A percentile compares a stretch with the other conserved stretches of the same genome.
These are phyloP conservation scores for Hypsibius dujardini DNA, from an alignment of 1,140 invertebrate genomes.

Conservation along the genomic window DNA sequence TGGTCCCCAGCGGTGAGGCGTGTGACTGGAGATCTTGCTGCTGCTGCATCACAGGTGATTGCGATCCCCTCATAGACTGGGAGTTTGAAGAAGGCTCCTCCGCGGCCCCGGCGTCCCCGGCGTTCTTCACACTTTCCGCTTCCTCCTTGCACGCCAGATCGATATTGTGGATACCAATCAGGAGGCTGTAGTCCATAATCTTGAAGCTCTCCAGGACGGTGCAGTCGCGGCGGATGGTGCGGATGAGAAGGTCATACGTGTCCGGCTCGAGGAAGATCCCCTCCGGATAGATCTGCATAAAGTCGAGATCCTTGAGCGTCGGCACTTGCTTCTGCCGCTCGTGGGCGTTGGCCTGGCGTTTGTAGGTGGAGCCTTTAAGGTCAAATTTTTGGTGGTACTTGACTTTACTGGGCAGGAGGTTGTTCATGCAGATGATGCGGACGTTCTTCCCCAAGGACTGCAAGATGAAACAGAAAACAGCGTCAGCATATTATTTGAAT, in stretches of 20 bases:
- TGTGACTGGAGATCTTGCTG: too few species aligned
- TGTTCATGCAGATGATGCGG: slow-evolving; percentile 95
- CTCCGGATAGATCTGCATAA: slow-evolving; percentile 79
- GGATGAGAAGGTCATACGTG: slow-evolving; percentile 75
- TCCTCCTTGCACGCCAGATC: slow-evolving; percentile 68
- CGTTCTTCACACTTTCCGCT: slow-evolving; percentile 27
- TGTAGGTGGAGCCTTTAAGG: slow-evolving; percentile 95
- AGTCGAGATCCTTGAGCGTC: slow-evolving; percentile 92
- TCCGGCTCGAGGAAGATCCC: slow-evolving; percentile 84
- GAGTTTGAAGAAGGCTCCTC: too few species aligned
- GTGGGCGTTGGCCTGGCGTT: slow-evolving; percentile 68
- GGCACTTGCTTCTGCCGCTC: slow-evolving; percentile 74
- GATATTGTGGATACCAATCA: slow-evolving; percentile 84
- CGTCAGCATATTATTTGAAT: slow-evolving; percentile 17
- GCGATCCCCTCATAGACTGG: too few species aligned
- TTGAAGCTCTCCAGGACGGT: slow-evolving; percentile 91
- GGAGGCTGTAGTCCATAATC: slow-evolving; percentile 95
- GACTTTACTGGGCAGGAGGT: slow-evolving; percentile 86
- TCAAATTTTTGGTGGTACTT: slow-evolving; percentile 96
- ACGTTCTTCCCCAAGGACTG: slow-evolving; percentile 98
- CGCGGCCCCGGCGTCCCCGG: too few species aligned
- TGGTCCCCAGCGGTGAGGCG: too few species aligned
- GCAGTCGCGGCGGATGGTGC: slow-evolving; percentile 89
- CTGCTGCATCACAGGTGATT: too few species aligned
- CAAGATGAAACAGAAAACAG: slow-evolving; percentile 16